A percentile compares a stretch with the other conserved stretches of the same genome.
phyloP scores from a whole-genome alignment of 2,797 vertebrate genomes.

The Bovichtus diacanthus region DNA sequence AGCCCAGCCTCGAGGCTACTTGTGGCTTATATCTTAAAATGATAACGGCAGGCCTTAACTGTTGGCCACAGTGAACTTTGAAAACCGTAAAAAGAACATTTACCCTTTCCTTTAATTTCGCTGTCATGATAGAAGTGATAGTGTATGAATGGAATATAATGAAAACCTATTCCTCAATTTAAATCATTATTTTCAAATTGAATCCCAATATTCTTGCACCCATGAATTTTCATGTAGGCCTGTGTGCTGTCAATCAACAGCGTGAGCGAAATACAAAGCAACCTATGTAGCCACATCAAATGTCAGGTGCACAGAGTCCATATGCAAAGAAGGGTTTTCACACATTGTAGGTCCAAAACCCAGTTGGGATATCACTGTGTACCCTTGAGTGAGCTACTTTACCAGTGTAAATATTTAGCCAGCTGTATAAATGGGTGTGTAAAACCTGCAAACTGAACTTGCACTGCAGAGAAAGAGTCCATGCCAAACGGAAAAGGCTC shows the following conservation, averaged over 20 bases:
- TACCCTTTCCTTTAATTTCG: conserved; percentile 21
- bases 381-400: conserved; percentile 75
- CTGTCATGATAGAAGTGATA: neutral
- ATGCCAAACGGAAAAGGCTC: conserved; percentile 55
- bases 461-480: conserved; percentile 44
- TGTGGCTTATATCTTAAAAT: neutral
- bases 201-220: neutral
- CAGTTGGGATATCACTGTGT: conserved; percentile 74
- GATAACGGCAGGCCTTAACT: neutral
- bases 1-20: neutral
- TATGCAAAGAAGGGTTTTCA: conserved; percentile 68
- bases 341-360: conserved; percentile 69
- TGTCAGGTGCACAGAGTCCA: conserved; percentile 64
- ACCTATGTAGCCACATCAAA: conserved; percentile 47
- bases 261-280: conserved; percentile 13
- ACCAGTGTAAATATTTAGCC: conserved; percentile 82
- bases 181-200: neutral
- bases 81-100: conserved; percentile 37
- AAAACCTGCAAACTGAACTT: conserved; percentile 67
- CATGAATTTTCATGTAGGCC: neutral
- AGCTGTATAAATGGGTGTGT: conserved; percentile 79
- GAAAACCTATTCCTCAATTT: neutral
- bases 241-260: conserved; percentile 37
- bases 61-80: conserved; percentile 12
- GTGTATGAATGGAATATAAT: conserved; percentile 7